Evolutionary conservation across 2,888 invertebrate genomes (phyloP).

Genomic region (Amiota communis): DNA sequence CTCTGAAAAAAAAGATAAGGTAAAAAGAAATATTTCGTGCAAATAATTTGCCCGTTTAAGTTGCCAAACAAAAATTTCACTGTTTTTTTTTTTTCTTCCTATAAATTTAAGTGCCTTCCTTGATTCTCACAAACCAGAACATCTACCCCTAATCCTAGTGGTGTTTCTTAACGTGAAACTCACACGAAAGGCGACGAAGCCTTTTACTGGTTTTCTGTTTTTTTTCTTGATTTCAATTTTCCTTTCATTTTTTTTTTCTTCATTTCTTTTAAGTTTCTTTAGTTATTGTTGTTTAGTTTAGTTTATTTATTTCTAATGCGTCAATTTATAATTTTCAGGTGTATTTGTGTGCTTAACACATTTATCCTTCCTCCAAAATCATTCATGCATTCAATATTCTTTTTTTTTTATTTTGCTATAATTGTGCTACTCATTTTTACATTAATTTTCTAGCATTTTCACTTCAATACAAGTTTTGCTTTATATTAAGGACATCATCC

Average conservation of each 20-base stretch:
- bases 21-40: slow-evolving; percentile 60
- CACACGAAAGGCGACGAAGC: not conserved
- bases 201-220: not conserved
- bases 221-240: not conserved
- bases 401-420: too few relatives aligned
- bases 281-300: too few relatives aligned
- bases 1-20: slow-evolving; percentile 26
- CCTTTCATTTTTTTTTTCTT: not conserved
- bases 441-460: too few relatives aligned
- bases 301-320: slow-evolving; percentile 10
- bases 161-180: not conserved
- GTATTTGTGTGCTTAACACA: too few relatives aligned
- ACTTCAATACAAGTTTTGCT: slow-evolving; percentile 1
- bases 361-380: too few relatives aligned
- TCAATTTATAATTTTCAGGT: not conserved
- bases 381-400: not conserved
- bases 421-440: too few relatives aligned
- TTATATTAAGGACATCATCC: not conserved
- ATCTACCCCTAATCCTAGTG: not conserved
- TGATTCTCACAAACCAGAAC: not conserved
- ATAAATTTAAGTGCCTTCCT: not conserved
- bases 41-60: slow-evolving; percentile 61
- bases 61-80: slow-evolving; percentile 37
- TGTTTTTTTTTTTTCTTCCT: not conserved
- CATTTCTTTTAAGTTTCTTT: not conserved